Conservation (phyloP, 2,888 invertebrate species). For the Chrysolina oricalcia region DNA sequence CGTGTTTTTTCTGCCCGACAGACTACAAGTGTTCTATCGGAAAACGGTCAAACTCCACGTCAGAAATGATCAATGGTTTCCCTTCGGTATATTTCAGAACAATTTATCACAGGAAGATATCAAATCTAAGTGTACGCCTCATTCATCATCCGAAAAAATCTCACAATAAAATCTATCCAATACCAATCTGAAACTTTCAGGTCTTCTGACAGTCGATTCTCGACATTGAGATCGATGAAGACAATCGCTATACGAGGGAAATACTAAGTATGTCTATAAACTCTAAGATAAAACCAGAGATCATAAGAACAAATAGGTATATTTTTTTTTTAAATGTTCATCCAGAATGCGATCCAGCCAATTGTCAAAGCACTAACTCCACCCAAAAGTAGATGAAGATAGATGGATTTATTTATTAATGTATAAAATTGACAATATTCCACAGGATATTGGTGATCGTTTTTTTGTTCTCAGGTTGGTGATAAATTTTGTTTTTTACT, state of each 20-base stretch:
- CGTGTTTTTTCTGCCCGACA: conserved; percentile 3
- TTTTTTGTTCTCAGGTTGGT: too few species aligned
- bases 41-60: conserved; percentile 21
- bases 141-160: conserved; percentile 29
- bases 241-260: not conserved
- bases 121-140: conserved; percentile 17
- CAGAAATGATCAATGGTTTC: conserved; percentile 30
- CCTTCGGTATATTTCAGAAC: conserved; percentile 16
- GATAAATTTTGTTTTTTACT: too few species aligned
- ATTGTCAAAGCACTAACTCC: too few species aligned
- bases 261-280: too few species aligned
- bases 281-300: too few species aligned
- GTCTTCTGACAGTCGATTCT: conserved; percentile 14
- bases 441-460: too few species aligned
- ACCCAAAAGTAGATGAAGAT: too few species aligned
- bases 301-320: too few species aligned
- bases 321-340: too few species aligned
- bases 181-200: conserved; percentile 7
- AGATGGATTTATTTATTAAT: too few species aligned
- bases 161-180: conserved; percentile 26
- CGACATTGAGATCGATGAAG: conserved; percentile 10
- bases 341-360: too few species aligned
- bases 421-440: too few species aligned
- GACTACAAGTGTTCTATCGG: conserved; percentile 21
- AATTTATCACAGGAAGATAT: conserved; percentile 29